phyloP scores from a whole-genome alignment of 1,140 invertebrate species.

The Drosophila burlai region DNA sequence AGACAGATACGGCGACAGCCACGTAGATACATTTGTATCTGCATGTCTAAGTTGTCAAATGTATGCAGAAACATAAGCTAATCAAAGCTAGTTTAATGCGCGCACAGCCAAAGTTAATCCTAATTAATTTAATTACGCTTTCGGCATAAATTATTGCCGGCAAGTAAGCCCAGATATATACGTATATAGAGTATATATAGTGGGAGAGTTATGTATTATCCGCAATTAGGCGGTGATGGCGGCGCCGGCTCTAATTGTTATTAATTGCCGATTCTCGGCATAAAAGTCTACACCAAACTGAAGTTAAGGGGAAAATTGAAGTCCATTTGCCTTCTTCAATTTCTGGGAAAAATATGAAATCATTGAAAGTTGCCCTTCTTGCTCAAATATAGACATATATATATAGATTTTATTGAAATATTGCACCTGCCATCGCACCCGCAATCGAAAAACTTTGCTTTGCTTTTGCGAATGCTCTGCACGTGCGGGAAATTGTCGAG shows the following conservation, averaged over 20 bases:
- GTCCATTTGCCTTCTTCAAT: slow-evolving; percentile 62
- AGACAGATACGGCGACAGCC: slow-evolving; percentile 6
- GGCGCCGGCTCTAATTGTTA: slow-evolving; percentile 73
- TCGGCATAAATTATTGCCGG: slow-evolving; percentile 77
- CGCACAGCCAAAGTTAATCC: slow-evolving; percentile 83
- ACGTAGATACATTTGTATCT: slow-evolving; percentile 70
- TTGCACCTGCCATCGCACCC: slow-evolving; percentile 52
- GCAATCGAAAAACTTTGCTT: slow-evolving; percentile 61
- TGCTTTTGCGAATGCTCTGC: slow-evolving; percentile 63
- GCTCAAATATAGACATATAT: slow-evolving; percentile 9
- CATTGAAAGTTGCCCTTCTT: slow-evolving; percentile 63
- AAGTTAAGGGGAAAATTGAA: slow-evolving; percentile 15
- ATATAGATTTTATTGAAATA: slow-evolving; percentile 78
- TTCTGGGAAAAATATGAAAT: slow-evolving; percentile 66
- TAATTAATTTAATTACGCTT: slow-evolving; percentile 84
- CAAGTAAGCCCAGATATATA: slow-evolving; percentile 49
- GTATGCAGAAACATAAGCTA: slow-evolving; percentile 73
- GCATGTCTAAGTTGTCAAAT: slow-evolving; percentile 69
- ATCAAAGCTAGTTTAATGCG: slow-evolving; percentile 83
- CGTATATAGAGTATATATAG: slow-evolving; percentile 5
- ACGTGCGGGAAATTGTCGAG: slow-evolving; percentile 82
- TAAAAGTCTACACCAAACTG: slow-evolving; percentile 8
- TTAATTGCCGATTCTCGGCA: slow-evolving; percentile 62
- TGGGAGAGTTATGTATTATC: slow-evolving; percentile 62
- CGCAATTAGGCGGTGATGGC: slow-evolving; percentile 65